Evolutionary conservation across 2,888 invertebrate genomes (phyloP), one percentile per base, ranked within the genome.

Genomic region (Conomelus anceps): DNA sequence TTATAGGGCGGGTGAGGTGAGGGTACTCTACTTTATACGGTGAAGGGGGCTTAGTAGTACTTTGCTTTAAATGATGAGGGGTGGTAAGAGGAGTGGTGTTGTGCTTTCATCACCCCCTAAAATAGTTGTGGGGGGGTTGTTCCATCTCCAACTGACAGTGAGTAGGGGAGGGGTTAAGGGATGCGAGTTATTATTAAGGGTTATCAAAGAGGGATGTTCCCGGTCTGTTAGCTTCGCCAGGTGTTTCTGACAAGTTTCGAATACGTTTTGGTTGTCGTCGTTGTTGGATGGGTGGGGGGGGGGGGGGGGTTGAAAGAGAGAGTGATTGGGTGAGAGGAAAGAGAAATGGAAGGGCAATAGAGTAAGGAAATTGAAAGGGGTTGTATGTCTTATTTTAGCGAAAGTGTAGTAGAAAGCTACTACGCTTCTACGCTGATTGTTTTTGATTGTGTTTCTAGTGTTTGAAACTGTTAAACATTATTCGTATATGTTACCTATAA

Each of bases 151-250:
- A 34, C 34, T 17, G 34, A 34, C 17, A 34, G 34, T 17, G 1
- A 17, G 86, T n/a, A 41, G 29, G 41, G 23, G 87, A 22, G 22
- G 11, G 87, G n/a, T n/a, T n/a, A n/a, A 11, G 34, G 22, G 13
- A 34, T 23, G 87, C 24, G 87, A 24, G 87, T n/a, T 17, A 87
- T 87, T 87, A 34, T 87, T 87, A 87, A 87, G 87, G 34, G 34
- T 34, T 34, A 34, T 34, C 34, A 34, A 34, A 34, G 34, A 13
- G 34, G 34, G 34, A 34, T 34, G 34, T 17, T 7, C 4, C 34
- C n/a, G n/a, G n/a, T n/a, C n/a, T n/a, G n/a, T n/a, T n/a, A n/a
- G n/a, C n/a, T n/a, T n/a, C n/a, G n/a, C n/a, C 34, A 34, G 34
- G 34, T 34, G 34, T 17, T 34, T 34, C 7, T 34, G 34, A 34